Base-by-base conservation (phyloP, 53 echinoderm and acorn worm genomes). In the Henricia sp. region DNA sequence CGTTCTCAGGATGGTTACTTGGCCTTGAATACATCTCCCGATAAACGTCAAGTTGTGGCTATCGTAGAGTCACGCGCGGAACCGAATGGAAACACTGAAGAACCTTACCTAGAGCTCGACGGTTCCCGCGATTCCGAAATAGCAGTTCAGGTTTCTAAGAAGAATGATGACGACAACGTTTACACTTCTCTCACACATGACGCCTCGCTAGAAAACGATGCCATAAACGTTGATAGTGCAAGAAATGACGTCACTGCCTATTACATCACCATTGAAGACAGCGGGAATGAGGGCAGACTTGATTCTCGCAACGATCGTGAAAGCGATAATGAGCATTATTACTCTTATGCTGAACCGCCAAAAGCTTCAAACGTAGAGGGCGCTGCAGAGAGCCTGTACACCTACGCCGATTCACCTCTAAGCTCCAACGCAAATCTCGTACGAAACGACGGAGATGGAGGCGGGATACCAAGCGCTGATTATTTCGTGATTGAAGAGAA, bases 401-500 rank as follows among this genome's bases (percentile, higher is more conserved):
- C 39, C 3, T 67, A 67, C 67, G 67, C 67, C 17, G 67, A 67
- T 20, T 3, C 67, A 13, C 67, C 37, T 11, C 3, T 14, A 17
- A 3, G 13, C 4, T 4, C 4, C 54, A 54, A 54, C 21, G 20
- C 8, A 10, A 17, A 4, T 21, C n/a, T n/a, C 9, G 39, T 5
- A 24, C 20, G 37, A 46, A 46, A 46, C 39, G 37, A 25, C 4
- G 6, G 30, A 14, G 28, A 28, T 32, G 13, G 5, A 10, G 37
- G 20, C 39, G 2, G 6, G 17, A 8, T 40, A 38, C 62, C 62
- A 8, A 30, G 33, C 62, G 21, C 67, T 13, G 67, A 38, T 6
- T 67, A 67, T 19, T 67, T 67, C 67, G 19, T 38, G 38, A 67
- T 67, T 4, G 67, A 67, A 28, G 67, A 67, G n/a, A 6, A 2